Percentiles rank a stretch among this genome's conserved stretches.
phyloP scores from a whole-genome alignment of 2,113 vertebrate species.

The Cheilinus undulatus region DNA sequence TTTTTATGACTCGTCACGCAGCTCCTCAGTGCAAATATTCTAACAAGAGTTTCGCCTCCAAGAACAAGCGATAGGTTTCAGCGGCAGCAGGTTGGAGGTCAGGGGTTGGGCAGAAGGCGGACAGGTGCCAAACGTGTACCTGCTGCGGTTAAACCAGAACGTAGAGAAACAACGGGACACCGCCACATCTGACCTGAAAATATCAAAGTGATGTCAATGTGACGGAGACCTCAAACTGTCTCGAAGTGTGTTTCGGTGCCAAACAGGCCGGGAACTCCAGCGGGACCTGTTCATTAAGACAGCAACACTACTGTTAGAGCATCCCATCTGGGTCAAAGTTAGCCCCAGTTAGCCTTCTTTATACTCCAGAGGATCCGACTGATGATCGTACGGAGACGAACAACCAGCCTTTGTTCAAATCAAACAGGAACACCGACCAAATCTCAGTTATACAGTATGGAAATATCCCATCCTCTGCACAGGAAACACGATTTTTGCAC shows the following conservation, averaged over 20 bases:
- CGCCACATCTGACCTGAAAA: conserved; percentile 40
- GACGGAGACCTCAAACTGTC: conserved; percentile 50
- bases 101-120: neutral
- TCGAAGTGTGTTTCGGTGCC: conserved; percentile 62
- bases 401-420: too few relatives aligned
- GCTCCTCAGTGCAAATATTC: conserved; percentile 98
- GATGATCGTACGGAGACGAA: too few relatives aligned
- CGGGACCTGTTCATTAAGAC: conserved; percentile 31
- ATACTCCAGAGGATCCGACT: neutral
- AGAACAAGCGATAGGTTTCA: conserved; percentile 89
- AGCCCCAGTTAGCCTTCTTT: conserved; percentile 45
- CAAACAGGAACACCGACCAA: too few relatives aligned
- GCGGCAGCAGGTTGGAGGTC: conserved; percentile 7
- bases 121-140: neutral
- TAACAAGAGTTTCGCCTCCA: conserved; percentile 91
- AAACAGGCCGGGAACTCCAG: conserved; percentile 34
- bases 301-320: conserved; percentile 31
- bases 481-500: too few relatives aligned
- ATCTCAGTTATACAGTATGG: too few relatives aligned
- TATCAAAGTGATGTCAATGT: conserved; percentile 40
- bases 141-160: neutral
- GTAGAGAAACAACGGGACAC: neutral
- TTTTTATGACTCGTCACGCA: conserved; percentile 86
- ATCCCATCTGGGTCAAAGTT: conserved; percentile 50
- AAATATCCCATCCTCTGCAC: too few relatives aligned